These are phyloP conservation scores for Micronycteris hirsuta DNA, from an alignment of 2,113 vertebrate species.

Conservation along the genomic window DNA sequence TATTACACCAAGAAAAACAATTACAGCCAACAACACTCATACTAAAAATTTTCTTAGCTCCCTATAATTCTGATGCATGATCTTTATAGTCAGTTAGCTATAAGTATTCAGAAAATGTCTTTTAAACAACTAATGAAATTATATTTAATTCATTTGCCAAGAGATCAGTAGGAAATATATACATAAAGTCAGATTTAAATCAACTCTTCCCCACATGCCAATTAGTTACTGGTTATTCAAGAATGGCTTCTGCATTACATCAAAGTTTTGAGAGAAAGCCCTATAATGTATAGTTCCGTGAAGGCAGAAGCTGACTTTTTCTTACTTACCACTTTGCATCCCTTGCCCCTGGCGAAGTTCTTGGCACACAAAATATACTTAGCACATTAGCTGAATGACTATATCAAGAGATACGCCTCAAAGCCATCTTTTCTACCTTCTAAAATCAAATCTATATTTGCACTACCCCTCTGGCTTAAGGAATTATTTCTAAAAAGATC, in stretches of 20 bases:
- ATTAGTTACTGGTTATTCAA: background rate
- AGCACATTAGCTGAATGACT: background rate
- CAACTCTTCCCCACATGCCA: background rate
- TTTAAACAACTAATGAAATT: conserved; percentile 20
- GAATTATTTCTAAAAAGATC: background rate
- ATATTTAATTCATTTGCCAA: background rate
- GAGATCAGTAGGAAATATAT: background rate
- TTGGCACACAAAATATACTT: background rate
- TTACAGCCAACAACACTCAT: background rate
- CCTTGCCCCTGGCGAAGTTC: background rate
- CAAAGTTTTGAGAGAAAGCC: background rate
- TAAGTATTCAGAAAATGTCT: background rate
- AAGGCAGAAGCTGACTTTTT: background rate
- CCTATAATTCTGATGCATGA: background rate
- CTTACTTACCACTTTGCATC: background rate
- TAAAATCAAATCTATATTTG: background rate
- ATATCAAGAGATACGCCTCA: background rate
- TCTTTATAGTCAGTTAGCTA: background rate
- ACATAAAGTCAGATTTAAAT: background rate
- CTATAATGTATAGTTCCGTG: background rate
- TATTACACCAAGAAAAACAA: conserved; percentile 20
- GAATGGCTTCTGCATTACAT: background rate
- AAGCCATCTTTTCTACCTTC: background rate
- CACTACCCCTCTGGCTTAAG: background rate
- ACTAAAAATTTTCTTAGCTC: background rate